Percentiles rank a stretch among this genome's conserved stretches.
Conservation (phyloP, 1,140 invertebrate genomes). For the Hormaphis cornu region DNA sequence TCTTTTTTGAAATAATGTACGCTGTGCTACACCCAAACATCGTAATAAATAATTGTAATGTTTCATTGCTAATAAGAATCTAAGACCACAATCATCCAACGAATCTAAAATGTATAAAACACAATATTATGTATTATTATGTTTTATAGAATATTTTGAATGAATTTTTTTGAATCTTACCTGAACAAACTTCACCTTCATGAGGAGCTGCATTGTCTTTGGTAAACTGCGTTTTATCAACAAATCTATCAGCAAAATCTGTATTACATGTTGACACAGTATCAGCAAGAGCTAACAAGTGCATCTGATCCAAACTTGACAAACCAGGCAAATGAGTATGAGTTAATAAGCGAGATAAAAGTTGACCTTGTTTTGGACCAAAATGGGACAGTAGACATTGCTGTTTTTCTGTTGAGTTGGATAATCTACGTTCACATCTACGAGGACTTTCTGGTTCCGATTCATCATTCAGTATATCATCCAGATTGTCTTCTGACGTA, state of each 20-base stretch:
- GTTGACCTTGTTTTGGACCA: slow-evolving; percentile 64
- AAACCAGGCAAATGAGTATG: slow-evolving; percentile 94
- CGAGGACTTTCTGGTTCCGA: slow-evolving; percentile 49
- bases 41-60: slow-evolving; percentile 91
- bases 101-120: slow-evolving; percentile 54
- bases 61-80: slow-evolving; percentile 94
- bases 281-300: slow-evolving; percentile 91
- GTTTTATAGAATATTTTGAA: not conserved
- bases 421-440: slow-evolving; percentile 51
- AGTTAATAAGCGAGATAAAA: slow-evolving; percentile 79
- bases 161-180: slow-evolving; percentile 30
- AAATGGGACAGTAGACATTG: slow-evolving; percentile 60
- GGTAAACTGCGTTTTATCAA: slow-evolving; percentile 58
- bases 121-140: not conserved
- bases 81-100: slow-evolving; percentile 91
- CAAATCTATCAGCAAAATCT: slow-evolving; percentile 74
- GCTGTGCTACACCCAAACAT: slow-evolving; percentile 80
- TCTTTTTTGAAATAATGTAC: slow-evolving; percentile 73
- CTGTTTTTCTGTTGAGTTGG: slow-evolving; percentile 58
- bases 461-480: slow-evolving; percentile 63
- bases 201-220: slow-evolving; percentile 59
- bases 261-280: slow-evolving; percentile 90
- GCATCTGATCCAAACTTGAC: slow-evolving; percentile 98
- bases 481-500: slow-evolving; percentile 67
- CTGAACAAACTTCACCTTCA: slow-evolving; percentile 52